These are phyloP conservation scores for Tauraco hartlaubi DNA, from an alignment of 2,797 vertebrate species.

Conservation along the genomic window DNA sequence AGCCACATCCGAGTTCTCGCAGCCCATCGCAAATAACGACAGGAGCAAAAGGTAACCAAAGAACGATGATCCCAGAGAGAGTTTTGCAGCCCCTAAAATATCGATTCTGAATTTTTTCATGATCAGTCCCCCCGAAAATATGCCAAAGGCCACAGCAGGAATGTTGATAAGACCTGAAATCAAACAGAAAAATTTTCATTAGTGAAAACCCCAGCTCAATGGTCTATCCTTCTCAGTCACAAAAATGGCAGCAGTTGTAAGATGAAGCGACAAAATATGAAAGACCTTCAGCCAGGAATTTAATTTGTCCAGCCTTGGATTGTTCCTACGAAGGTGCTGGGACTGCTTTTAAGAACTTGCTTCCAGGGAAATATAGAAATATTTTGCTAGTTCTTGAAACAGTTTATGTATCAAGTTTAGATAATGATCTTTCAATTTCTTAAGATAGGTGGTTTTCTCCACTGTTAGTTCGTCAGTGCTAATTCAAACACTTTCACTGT, in stretches of 20 bases:
- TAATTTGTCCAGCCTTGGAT: not conserved
- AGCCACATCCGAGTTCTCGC: conserved; percentile 89
- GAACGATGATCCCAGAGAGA: conserved; percentile 88
- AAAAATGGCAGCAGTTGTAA: not conserved
- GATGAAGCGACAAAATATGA: not conserved
- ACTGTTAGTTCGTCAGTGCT: not conserved
- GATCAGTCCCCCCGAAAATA: conserved; percentile 92
- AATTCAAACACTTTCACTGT: not conserved
- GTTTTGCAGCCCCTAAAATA: conserved; percentile 88
- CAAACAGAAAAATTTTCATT: not conserved
- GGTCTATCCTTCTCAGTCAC: not conserved
- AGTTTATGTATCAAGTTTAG: not conserved
- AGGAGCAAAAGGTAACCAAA: conserved; percentile 91
- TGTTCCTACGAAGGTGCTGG: not conserved
- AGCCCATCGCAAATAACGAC: conserved; percentile 89
- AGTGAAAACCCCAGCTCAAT: not conserved
- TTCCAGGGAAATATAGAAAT: not conserved
- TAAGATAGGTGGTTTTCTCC: not conserved
- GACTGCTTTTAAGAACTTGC: not conserved
- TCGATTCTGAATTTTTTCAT: conserved; percentile 91
- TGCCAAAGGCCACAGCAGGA: conserved; percentile 93
- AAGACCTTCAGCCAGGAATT: not conserved
- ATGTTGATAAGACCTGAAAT: conserved; percentile 92
- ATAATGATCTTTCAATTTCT: not conserved
- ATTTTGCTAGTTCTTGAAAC: not conserved